These are phyloP conservation scores for human DNA, from an alignment of 2,113 vertebrate species.

Conservation along the genomic window DNA sequence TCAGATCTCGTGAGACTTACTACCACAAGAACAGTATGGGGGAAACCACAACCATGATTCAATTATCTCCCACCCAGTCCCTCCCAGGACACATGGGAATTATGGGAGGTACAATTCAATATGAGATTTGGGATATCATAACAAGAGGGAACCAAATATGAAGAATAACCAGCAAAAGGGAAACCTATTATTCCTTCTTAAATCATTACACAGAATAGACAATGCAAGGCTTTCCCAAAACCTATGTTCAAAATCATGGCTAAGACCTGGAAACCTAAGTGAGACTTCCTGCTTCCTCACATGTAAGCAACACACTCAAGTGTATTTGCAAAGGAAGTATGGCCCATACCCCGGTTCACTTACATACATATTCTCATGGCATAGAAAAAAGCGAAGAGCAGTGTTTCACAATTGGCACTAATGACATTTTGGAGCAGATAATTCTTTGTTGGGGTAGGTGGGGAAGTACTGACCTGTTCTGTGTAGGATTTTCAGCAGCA, in stretches of 20 bases:
- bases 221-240: not conserved
- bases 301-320: not conserved
- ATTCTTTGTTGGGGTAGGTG: not conserved
- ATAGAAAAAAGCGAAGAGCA: not conserved
- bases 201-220: not conserved
- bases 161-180: not conserved
- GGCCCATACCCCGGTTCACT: not conserved
- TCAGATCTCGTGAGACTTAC: too few species aligned
- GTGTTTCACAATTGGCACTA: not conserved
- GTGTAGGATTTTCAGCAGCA: too few species aligned
- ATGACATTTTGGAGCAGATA: not conserved
- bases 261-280: not conserved
- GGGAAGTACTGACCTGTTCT: not conserved
- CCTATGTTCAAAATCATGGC: not conserved
- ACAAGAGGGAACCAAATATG: not conserved
- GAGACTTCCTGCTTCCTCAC: not conserved
- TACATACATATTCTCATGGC: not conserved
- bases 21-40: too few species aligned
- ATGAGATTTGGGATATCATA: too few species aligned
- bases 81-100: too few species aligned
- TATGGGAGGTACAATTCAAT: too few species aligned
- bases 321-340: not conserved
- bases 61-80: too few species aligned
- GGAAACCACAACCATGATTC: too few species aligned
- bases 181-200: not conserved